Evolutionary conservation across 2,888 invertebrate genomes (phyloP).

Genomic region (Limnephilus auricula): DNA sequence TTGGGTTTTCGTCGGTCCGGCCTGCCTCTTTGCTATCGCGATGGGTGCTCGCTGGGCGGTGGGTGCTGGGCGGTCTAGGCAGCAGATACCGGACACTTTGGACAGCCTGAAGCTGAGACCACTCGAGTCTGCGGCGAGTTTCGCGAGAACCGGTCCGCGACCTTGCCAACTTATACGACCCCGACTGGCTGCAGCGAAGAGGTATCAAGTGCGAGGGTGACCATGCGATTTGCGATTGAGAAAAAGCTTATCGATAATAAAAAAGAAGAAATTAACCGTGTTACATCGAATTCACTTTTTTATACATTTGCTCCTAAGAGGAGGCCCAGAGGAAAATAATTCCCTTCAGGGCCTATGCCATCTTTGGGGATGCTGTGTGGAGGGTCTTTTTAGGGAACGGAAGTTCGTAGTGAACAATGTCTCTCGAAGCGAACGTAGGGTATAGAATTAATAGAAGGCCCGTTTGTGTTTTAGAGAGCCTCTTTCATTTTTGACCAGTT

Average conservation of each 20-base stretch:
- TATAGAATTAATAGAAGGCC: too few species aligned
- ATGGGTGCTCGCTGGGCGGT: background rate
- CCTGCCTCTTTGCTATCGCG: background rate
- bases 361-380: too few species aligned
- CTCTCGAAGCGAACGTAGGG: too few species aligned
- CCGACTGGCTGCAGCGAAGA: background rate
- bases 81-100: background rate
- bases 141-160: constrained; percentile 2
- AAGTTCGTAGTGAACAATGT: too few species aligned
- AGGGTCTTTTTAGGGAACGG: too few species aligned
- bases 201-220: background rate
- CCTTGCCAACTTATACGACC: background rate
- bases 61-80: background rate
- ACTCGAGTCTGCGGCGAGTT: background rate
- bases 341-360: too few species aligned
- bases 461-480: too few species aligned
- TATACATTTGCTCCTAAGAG: too few species aligned
- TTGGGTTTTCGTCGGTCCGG: background rate
- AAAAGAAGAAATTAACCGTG: too few species aligned
- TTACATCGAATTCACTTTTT: too few species aligned
- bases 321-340: too few species aligned
- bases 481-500: too few species aligned
- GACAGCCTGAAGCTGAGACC: background rate
- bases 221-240: background rate
- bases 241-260: background rate